Conservation (phyloP, 2,113 vertebrate species). For the Vulpes vulpes region DNA sequence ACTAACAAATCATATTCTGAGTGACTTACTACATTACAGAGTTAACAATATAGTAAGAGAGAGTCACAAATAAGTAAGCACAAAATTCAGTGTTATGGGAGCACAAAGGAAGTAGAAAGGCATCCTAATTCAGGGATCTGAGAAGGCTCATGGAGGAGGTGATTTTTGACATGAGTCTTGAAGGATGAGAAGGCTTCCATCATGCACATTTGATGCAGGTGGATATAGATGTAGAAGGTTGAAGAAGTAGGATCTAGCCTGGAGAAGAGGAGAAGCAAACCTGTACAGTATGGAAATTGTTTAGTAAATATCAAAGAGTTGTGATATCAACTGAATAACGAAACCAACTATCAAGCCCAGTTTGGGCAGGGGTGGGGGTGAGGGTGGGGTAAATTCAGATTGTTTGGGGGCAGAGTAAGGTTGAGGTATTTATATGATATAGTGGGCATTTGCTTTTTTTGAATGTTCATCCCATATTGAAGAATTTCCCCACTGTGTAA, state of each 20-base stretch:
- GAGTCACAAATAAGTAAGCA: neutral
- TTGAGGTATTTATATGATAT: slow-evolving; percentile 14
- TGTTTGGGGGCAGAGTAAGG: neutral
- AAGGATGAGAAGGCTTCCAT: slow-evolving; percentile 26
- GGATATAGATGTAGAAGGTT: neutral
- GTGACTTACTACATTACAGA: slow-evolving; percentile 49
- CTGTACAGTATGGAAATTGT: neutral
- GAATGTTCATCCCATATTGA: neutral
- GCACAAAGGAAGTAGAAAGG: neutral
- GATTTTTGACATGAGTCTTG: slow-evolving; percentile 7
- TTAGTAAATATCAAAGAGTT: slow-evolving; percentile 27
- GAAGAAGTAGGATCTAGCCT: neutral
- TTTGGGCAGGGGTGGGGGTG: neutral
- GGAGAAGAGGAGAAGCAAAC: slow-evolving; percentile 18
- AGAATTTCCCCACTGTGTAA: neutral
- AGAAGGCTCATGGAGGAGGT: neutral
- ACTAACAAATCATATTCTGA: slow-evolving; percentile 50
- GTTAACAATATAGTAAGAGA: slow-evolving; percentile 36
- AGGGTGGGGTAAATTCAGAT: neutral
- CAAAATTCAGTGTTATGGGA: slow-evolving; percentile 26
- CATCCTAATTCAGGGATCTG: slow-evolving; percentile 24
- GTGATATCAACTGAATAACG: slow-evolving; percentile 42
- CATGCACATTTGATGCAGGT: neutral
- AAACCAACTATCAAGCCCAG: slow-evolving; percentile 2
- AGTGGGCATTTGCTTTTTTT: slow-evolving; percentile 49